Conservation (phyloP, 2,888 invertebrate genomes). For the Lycaena phlaeas region DNA sequence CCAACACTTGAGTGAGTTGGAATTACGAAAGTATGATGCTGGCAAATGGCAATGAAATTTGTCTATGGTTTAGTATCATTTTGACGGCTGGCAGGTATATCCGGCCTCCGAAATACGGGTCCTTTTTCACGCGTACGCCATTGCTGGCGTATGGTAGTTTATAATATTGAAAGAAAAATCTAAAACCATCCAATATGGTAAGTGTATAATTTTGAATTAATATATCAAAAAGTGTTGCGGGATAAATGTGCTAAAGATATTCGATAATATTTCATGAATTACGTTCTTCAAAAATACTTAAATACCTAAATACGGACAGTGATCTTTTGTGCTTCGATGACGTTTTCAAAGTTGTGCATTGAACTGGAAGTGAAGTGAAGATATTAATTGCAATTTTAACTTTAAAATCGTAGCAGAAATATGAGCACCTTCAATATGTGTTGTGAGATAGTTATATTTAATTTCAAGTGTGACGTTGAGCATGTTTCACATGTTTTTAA, state of each 20-base stretch:
- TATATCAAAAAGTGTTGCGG: slow-evolving; percentile 38
- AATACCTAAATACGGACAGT: slow-evolving; percentile 33
- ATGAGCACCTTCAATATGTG: slow-evolving; percentile 26
- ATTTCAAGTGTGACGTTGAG: slow-evolving; percentile 40
- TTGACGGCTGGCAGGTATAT: slow-evolving; percentile 44
- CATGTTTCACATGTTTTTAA: slow-evolving; percentile 27
- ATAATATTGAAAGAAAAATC: slow-evolving; percentile 81
- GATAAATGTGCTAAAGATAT: slow-evolving; percentile 32
- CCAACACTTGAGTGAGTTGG: not conserved
- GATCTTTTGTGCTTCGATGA: slow-evolving; percentile 57
- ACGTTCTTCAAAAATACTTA: slow-evolving; percentile 27
- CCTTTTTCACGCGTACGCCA: slow-evolving; percentile 89
- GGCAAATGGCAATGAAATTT: slow-evolving; percentile 29
- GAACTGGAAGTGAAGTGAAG: slow-evolving; percentile 32
- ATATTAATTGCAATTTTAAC: not conserved
- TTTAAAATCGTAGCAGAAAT: not conserved
- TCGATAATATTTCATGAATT: slow-evolving; percentile 44
- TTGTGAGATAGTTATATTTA: slow-evolving; percentile 38
- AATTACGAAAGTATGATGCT: not conserved
- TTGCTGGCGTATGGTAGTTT: slow-evolving; percentile 88
- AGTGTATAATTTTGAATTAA: slow-evolving; percentile 56
- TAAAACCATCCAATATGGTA: slow-evolving; percentile 88
- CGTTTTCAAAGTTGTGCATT: slow-evolving; percentile 52
- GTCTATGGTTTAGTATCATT: slow-evolving; percentile 34
- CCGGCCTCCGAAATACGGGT: slow-evolving; percentile 43